Percentiles rank a stretch among this genome's conserved stretches.
phyloP scores from a whole-genome alignment of 2,888 invertebrate genomes.

The Dicyrtoma fusca region DNA sequence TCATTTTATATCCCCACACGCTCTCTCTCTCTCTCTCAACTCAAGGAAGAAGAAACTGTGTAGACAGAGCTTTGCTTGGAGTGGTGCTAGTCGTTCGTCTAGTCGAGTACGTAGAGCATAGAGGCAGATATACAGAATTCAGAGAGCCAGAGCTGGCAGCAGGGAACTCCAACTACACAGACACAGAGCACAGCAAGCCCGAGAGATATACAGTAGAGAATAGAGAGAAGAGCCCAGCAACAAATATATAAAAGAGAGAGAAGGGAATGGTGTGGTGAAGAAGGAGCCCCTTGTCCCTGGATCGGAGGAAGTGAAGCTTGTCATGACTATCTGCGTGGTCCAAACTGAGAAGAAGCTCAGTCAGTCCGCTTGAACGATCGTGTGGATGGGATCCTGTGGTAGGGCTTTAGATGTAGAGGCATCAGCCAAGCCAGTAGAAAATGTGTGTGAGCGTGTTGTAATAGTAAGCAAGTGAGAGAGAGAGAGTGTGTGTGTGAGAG shows the following conservation, averaged over 20 bases:
- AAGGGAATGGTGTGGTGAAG: constrained; percentile 16
- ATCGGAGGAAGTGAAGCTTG: constrained; percentile 26
- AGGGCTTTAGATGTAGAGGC: constrained; percentile 27
- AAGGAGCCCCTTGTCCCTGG: constrained; percentile 29
- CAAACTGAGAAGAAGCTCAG: constrained; percentile 33
- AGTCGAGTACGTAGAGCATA: no score
- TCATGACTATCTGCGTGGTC: constrained; percentile 35
- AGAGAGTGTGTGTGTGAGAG: background rate
- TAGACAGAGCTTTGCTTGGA: no score
- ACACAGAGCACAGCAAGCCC: background rate
- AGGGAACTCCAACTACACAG: background rate
- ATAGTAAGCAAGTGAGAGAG: no score
- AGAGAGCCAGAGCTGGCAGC: background rate
- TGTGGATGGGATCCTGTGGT: constrained; percentile 34
- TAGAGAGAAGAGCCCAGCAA: constrained; percentile 12
- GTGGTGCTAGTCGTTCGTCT: no score
- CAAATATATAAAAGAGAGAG: constrained; percentile 7
- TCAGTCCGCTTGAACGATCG: constrained; percentile 40
- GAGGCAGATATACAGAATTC: no score
- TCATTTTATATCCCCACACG: background rate
- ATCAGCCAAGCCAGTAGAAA: constrained; percentile 17
- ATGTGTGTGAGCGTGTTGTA: constrained; percentile 7
- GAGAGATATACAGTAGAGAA: background rate
- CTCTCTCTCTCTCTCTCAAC: background rate
- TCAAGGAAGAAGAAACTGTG: no score